Evolutionary conservation across 1,140 invertebrate genomes (phyloP).

Genomic region (Drosophila lowei): DNA sequence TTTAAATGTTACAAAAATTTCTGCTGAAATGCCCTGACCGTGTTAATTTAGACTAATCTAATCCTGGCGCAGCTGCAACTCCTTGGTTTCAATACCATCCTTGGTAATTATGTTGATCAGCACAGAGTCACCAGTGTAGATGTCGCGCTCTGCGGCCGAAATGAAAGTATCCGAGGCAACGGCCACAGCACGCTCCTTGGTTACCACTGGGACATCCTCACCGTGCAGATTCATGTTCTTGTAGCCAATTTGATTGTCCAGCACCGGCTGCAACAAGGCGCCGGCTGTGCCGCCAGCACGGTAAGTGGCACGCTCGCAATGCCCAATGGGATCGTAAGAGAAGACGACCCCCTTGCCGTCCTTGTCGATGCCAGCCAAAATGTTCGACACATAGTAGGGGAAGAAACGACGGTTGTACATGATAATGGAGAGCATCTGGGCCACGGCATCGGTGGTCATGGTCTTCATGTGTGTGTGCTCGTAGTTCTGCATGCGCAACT

Average conservation of each 20-base stretch:
- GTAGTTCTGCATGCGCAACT: constrained; percentile 97
- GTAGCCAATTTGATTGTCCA: constrained; percentile 95
- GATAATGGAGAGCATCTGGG: constrained; percentile 97
- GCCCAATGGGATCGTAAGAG: constrained; percentile 98
- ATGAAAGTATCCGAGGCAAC: constrained; percentile 98
- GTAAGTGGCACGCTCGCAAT: constrained; percentile 92
- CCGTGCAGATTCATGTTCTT: constrained; percentile 93
- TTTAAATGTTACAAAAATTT: constrained; percentile 55
- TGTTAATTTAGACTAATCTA: constrained; percentile 83
- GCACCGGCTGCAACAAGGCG: constrained; percentile 90
- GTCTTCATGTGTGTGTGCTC: constrained; percentile 96
- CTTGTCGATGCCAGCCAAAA: constrained; percentile 94
- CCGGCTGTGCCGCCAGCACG: constrained; percentile 93
- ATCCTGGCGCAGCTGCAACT: constrained; percentile 90
- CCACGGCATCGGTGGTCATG: constrained; percentile 95
- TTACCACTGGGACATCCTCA: constrained; percentile 86
- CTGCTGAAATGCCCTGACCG: constrained; percentile 9
- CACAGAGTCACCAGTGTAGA: constrained; percentile 97
- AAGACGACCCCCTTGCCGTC: constrained; percentile 97
- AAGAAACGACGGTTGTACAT: constrained; percentile 99
- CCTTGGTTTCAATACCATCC: constrained; percentile 90
- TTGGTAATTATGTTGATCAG: constrained; percentile 95
- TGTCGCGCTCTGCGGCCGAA: constrained; percentile 98
- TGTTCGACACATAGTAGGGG: constrained; percentile 98
- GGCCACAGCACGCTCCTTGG: constrained; percentile 90